phyloP scores from a whole-genome alignment of 1,140 invertebrate species.

The Drosophila melanogaster region Release_6_plus_ISO1_MT NT_037436.4:22180501-22181000 shows the following conservation, averaged over 20 bases:
- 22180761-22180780: constrained; percentile 1
- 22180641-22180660: constrained; percentile 15
- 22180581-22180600: constrained; percentile 46
- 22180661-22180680: not conserved
- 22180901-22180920: not conserved
- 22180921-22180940: not conserved
- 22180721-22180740: constrained; percentile 11
- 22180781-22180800: not conserved
- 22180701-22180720: constrained; percentile 1
- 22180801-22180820: not conserved
- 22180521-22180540: constrained; percentile 7
- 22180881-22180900: not conserved
- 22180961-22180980: constrained; percentile 63
- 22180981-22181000: constrained; percentile 78
- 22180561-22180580: constrained; percentile 50
- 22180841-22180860: not conserved
- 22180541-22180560: constrained; percentile 32
- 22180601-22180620: constrained; percentile 28
- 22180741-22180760: constrained; percentile 4
- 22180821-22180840: not conserved
- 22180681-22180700: constrained; percentile 16
- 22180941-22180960: constrained; percentile 14
- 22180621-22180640: constrained; percentile 35
- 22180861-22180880: not conserved
- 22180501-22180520: constrained; percentile 45